phyloP scores from a whole-genome alignment of 2,888 invertebrate species.

The Galerucella nymphaeae region DNA sequence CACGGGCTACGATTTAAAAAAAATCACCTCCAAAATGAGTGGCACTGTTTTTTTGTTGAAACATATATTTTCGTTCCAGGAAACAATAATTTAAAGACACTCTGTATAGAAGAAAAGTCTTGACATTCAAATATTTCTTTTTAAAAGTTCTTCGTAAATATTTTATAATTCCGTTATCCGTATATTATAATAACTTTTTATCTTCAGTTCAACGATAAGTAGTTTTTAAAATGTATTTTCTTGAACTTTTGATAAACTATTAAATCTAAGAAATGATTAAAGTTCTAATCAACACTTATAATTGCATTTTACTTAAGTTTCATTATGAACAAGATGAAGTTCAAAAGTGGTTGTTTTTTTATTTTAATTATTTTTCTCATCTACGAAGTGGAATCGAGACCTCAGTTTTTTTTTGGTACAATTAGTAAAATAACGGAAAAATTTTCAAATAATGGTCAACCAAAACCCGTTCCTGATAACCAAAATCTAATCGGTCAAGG shows the following conservation, averaged over 20 bases:
- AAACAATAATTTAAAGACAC: too few species aligned
- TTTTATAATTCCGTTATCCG: not conserved
- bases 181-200: conserved; percentile 2
- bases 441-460: not conserved
- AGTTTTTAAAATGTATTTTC: not conserved
- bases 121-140: not conserved
- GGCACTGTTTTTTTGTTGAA: too few species aligned
- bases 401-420: not conserved
- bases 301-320: not conserved
- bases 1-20: too few species aligned
- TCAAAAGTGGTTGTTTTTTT: not conserved
- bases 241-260: not conserved
- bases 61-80: too few species aligned
- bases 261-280: not conserved
- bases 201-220: conserved; percentile 6
- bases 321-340: not conserved
- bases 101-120: not conserved
- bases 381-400: not conserved
- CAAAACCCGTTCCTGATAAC: not conserved
- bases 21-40: too few species aligned
- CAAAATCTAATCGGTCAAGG: not conserved
- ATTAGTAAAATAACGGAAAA: not conserved
- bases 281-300: not conserved
- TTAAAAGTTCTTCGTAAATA: not conserved
- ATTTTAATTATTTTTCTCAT: not conserved